phyloP scores from a whole-genome alignment of 2,888 invertebrate genomes.

The Hydraecia micacea region DNA sequence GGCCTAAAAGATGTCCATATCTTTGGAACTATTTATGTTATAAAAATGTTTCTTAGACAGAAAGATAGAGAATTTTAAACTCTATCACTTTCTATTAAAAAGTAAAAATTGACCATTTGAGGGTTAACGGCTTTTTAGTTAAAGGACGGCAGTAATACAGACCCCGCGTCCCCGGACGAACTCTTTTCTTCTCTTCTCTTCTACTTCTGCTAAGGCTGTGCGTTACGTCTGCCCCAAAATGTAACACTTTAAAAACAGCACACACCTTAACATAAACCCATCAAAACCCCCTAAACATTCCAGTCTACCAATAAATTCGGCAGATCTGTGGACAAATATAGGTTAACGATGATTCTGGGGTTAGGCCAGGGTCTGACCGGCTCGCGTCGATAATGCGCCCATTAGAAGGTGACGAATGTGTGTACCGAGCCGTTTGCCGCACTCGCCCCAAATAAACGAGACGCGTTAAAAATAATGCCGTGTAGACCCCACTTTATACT shows the following conservation, averaged over 20 bases:
- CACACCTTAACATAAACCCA: background rate
- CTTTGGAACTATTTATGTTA: too few species aligned
- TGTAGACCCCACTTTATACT: conserved; percentile 30
- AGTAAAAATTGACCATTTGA: too few species aligned
- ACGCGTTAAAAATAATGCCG: conserved; percentile 61
- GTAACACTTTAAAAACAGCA: background rate
- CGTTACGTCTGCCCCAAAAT: too few species aligned
- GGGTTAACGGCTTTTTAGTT: too few species aligned
- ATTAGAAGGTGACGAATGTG: conserved; percentile 58
- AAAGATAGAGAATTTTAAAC: too few species aligned
- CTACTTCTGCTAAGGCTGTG: background rate
- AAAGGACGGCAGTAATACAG: too few species aligned
- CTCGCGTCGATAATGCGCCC: conserved; percentile 50
- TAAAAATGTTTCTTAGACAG: too few species aligned
- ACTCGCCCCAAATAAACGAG: conserved; percentile 51
- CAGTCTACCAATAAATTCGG: conserved; percentile 11
- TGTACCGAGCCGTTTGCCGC: conserved; percentile 50
- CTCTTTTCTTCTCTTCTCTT: too few species aligned
- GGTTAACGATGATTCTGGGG: conserved; percentile 51
- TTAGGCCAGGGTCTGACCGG: conserved; percentile 33
- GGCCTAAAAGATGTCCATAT: too few species aligned
- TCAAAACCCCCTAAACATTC: background rate
- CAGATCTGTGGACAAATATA: conserved; percentile 40
- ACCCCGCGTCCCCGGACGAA: background rate
- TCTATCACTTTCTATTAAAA: too few species aligned